Base-by-base conservation (phyloP, 37 sponge, comb jelly and placozoan genomes). In the Haliclona indistincta region DNA sequence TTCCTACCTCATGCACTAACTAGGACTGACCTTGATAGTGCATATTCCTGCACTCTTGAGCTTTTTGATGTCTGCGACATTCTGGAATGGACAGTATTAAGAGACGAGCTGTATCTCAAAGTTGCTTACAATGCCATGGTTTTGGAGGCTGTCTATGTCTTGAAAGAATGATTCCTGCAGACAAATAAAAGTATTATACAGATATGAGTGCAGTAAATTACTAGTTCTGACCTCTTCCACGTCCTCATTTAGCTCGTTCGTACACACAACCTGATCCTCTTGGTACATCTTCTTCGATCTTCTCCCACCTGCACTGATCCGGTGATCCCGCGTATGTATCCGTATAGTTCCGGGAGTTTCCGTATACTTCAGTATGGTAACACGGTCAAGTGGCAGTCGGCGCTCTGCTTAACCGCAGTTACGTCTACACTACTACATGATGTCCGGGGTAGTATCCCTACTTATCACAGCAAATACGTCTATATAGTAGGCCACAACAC, bases 41-140 rank as follows among this genome's bases (percentile, higher is more conserved):
- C 96, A 99, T 63, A 99, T 99, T 3, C 99, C 99, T 28, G 94
- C 93, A 33, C 71, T 40, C 64, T 99, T 99, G 8, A 99, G 65
- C 73, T 99, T 99, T 76, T 99, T 95, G 53, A 99, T 89, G 81
- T 99, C 99, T 25, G 96, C 96, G 2, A 95, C 91, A 88, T 99
- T 99, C 90, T 89, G 64, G 2, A 22, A 54, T 38, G 43, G 43
- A 68, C 4, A 53, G 20, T 43, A 25, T n/a, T 25, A 25, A 7
- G 7, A 25, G 60, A 8, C 25, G 37, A 6, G 37, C 20, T 6
- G n/a, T 4, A 22, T 33, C 40, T 33, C 37, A 3, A 34, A 19
- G 38, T 41, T 1, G 67, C 86, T 91, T 47, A 92, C 93, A 77
- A 96, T 93, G 44, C 97, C 97, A 82, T 97, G 97, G 67, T 79